phyloP scores from a whole-genome alignment of 2,797 vertebrate genomes.

The Spinus olivaceus region DNA sequence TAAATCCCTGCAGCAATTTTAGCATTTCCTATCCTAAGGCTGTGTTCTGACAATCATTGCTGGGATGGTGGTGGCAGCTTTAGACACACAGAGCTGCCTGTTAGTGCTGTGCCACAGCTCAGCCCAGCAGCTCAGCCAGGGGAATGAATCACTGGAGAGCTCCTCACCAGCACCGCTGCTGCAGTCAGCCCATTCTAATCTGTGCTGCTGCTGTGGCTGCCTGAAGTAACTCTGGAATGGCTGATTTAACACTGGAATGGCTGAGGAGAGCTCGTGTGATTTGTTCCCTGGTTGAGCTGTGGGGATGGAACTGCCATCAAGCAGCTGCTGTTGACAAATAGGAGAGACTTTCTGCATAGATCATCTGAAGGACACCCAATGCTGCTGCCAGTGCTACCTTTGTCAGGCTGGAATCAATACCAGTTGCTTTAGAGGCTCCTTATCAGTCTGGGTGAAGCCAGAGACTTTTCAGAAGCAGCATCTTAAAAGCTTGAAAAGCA shows the following conservation, averaged over 20 bases:
- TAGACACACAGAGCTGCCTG: not conserved
- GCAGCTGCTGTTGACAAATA: not conserved
- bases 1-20: not conserved
- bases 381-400: not conserved
- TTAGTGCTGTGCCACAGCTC: not conserved
- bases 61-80: not conserved
- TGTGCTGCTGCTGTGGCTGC: not conserved
- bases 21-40: not conserved
- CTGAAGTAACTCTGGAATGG: not conserved
- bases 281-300: not conserved
- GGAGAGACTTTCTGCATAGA: not conserved
- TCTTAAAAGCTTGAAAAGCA: slow-evolving; percentile 4
- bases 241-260: not conserved
- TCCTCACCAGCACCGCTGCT: not conserved
- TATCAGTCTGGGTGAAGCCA: slow-evolving; percentile 5
- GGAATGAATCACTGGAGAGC: not conserved
- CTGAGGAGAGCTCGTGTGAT: not conserved
- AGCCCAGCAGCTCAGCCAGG: accelerated
- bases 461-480: not conserved
- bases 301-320: not conserved
- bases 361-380: not conserved
- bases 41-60: not conserved
- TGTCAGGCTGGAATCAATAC: not conserved
- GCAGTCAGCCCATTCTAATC: not conserved
- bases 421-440: not conserved